Evolutionary conservation across 92 coral and sea anemone genomes (phyloP).

Genomic region (Isaurus tuberculatus): DNA sequence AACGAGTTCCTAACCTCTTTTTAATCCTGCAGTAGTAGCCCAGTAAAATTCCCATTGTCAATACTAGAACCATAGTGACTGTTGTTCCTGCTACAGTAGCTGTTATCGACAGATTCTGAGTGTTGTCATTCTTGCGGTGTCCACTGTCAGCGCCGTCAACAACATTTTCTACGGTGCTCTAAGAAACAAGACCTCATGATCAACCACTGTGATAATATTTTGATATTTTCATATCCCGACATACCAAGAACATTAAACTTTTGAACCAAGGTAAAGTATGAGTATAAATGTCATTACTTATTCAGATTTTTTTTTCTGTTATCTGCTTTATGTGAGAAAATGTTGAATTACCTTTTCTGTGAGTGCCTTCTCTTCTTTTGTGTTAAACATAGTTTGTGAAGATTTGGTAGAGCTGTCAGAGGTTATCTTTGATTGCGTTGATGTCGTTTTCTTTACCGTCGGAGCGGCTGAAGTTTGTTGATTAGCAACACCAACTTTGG

Average conservation of each 20-base stretch:
- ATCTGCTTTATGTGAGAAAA: too few relatives aligned
- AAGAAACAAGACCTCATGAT: background rate
- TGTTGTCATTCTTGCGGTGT: background rate
- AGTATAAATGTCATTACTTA: too few relatives aligned
- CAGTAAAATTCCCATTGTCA: constrained; percentile 2
- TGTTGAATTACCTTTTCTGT: too few relatives aligned
- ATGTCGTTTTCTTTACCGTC: background rate
- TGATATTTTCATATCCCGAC: too few relatives aligned
- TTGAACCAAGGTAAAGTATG: too few relatives aligned
- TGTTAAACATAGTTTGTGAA: too few relatives aligned
- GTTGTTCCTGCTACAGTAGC: constrained; percentile 26
- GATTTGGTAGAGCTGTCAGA: background rate
- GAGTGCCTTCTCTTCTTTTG: too few relatives aligned
- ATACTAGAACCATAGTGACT: constrained; percentile 8
- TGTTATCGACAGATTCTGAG: background rate
- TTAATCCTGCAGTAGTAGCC: constrained; percentile 24
- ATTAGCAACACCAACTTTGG: background rate
- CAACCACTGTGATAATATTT: too few relatives aligned
- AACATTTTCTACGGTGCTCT: background rate
- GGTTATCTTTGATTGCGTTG: background rate
- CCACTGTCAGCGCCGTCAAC: background rate
- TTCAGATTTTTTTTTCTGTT: too few relatives aligned
- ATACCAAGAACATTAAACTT: too few relatives aligned
- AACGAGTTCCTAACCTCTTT: background rate
- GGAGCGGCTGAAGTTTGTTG: background rate